phyloP scores from a whole-genome alignment of 2,888 invertebrate genomes.

The Oscheius sp. region DNA sequence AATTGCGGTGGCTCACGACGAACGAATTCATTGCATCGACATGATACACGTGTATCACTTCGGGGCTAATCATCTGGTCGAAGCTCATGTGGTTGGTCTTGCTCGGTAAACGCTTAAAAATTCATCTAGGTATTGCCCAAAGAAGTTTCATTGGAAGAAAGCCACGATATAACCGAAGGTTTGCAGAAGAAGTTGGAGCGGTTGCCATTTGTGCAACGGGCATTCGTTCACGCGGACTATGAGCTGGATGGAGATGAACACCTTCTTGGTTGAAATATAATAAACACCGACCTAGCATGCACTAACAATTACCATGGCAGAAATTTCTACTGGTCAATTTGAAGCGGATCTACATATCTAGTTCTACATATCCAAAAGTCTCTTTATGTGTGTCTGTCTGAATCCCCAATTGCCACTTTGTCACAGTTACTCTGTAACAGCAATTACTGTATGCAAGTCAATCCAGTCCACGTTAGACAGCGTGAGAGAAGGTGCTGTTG shows the following conservation, averaged over 20 bases:
- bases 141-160: conserved; percentile 74
- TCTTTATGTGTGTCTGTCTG: too few relatives aligned
- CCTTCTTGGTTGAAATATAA: conserved; percentile 10
- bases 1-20: conserved; percentile 61
- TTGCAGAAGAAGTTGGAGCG: conserved; percentile 74
- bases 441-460: too few relatives aligned
- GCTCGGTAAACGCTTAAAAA: neutral
- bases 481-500: too few relatives aligned
- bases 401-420: too few relatives aligned
- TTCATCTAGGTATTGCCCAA: conserved; percentile 69
- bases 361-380: too few relatives aligned
- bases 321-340: too few relatives aligned
- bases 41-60: conserved; percentile 76
- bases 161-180: conserved; percentile 74
- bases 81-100: conserved; percentile 72
- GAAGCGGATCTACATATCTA: too few relatives aligned
- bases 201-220: conserved; percentile 65
- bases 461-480: too few relatives aligned
- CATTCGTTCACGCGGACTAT: conserved; percentile 68
- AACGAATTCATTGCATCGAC: conserved; percentile 71
- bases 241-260: conserved; percentile 65
- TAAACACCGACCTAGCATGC: neutral
- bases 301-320: too few relatives aligned
- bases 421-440: too few relatives aligned
- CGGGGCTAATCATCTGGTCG: conserved; percentile 74